Base-by-base conservation (phyloP, 2,888 invertebrate genomes). In the Protophormia terraenovae region DNA sequence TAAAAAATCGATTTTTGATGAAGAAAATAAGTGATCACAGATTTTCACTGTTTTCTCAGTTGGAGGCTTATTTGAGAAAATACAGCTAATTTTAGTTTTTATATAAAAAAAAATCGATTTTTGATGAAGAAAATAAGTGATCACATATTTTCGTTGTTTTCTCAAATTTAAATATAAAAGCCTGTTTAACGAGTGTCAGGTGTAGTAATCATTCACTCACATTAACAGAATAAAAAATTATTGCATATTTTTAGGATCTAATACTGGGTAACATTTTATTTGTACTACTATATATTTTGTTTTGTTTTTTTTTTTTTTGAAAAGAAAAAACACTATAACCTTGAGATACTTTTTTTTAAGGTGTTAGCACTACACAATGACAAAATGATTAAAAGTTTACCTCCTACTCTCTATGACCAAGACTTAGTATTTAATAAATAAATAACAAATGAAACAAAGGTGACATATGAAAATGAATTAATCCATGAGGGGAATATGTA, bases 211-310 rank as follows among this genome's bases (percentile, higher is more conserved):
- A 5, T 5, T n/a, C n/a, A 41, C 14, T n/a, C n/a, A 41, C 1
- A 47, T 47, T 47, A 0, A 8, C n/a, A 16, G 7, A 47, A 16
- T 19, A 3, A 19, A 50, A 75, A 50, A 22, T 4, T 0, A 45
- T 32, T 29, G 76, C 66, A 66, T 77, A 77, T 32, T 16, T 67
- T 77, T 45, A 67, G 76, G 76, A 41, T 27, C 38, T 3, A 24
- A 27, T 12, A 41, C n/a, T 41, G 19, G 3, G n/a, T 27, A 32
- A 41, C 71, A 32, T 27, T 6, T 5, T 19, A 47, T 47, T 47
- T 47, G 41, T 14, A 38, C n/a, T n/a, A n/a, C n/a, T n/a, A n/a
- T n/a, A n/a, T n/a, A 32, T 32, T 32, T 32, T 32, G 7, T 6
- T 32, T 32, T 7, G 32, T 32, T 32, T n/a, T 16, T 45, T 45